Evolutionary conservation across 2,797 vertebrate genomes (phyloP), one percentile per base, ranked within the genome.

Genomic region (Scomberomorus guttatus): DNA sequence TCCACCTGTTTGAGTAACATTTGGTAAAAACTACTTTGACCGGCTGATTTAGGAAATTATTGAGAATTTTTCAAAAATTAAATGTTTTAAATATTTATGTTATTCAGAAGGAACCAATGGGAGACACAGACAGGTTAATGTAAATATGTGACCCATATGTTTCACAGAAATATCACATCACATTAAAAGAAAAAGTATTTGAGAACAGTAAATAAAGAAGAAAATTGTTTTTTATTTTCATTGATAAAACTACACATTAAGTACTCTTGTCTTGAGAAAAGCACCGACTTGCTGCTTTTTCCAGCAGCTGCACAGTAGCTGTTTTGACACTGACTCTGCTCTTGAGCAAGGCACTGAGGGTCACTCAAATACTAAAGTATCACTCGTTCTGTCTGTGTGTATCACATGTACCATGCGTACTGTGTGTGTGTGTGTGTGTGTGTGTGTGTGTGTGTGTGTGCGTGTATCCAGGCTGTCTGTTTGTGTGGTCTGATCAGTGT

Each of bases 401-500:
- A 82, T 89, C 81, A 90, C 86, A 76, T 86, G 79, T 89, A 77
- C 77, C 83, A 87, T 91, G 81, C 39, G 86, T 90, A 82, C 58
- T 55, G 70, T 85, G 70, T 80, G 61, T 84, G 65, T 75, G 82
- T 76, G 61, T 84, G 65, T 75, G 82, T 76, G 79, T 81, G 70
- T 74, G 71, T 22, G 63, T 52, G 69, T 76, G 73, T 75, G 67
- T 79, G 82, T 71, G 79, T 81, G 70, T 74, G 71, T 22, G 63
- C 48, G 72, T 75, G 83, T 85, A 18, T 85, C 68, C 85, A 93
- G 93, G 83, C 70, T 94, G 93, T 73, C 84, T 93, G 92, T 91
- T 90, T 64, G 87, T 92, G 88, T 90, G 89, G 89, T 94, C 91
- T 93, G 91, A 94, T 92, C 93, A 90, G 87, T 93, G 91, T 95